Evolutionary conservation across 2,113 vertebrate species (phyloP).

Genomic region (Rostratula benghalensis): DNA sequence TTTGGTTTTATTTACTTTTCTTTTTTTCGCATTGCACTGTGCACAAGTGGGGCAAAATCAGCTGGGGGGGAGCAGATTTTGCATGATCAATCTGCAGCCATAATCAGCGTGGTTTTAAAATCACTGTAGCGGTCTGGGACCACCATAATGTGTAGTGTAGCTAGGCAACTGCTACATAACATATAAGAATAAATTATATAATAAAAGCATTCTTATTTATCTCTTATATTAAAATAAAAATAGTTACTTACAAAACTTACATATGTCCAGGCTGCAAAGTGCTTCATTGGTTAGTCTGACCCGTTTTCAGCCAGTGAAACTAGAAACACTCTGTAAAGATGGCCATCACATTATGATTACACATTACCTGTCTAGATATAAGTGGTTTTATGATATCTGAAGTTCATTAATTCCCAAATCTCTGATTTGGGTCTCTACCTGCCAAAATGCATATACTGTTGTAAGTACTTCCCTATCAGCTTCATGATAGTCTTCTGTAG

Average conservation of each 20-base stretch:
- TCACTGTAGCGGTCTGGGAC: slow-evolving; percentile 37
- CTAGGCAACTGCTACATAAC: neutral
- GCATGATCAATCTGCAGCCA: slow-evolving; percentile 77
- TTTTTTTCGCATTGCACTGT: slow-evolving; percentile 79
- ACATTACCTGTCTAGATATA: neutral
- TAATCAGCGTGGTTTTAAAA: slow-evolving; percentile 68
- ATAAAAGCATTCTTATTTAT: neutral
- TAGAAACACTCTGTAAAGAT: neutral
- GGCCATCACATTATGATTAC: neutral
- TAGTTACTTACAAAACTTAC: neutral
- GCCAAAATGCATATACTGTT: neutral
- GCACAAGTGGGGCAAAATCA: slow-evolving; percentile 69
- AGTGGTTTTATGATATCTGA: neutral
- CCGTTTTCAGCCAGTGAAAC: neutral
- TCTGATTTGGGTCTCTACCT: neutral
- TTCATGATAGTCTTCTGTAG: neutral
- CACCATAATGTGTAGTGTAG: neutral
- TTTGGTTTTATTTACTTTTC: slow-evolving; percentile 56
- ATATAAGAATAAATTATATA: neutral
- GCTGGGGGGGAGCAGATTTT: slow-evolving; percentile 50
- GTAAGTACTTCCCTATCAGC: neutral
- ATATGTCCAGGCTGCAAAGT: neutral
- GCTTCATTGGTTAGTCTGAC: neutral
- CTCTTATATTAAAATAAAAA: neutral
- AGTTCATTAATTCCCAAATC: neutral